Base-by-base conservation (phyloP, 2,113 vertebrate species). In the Salvelinus alpinus region DNA sequence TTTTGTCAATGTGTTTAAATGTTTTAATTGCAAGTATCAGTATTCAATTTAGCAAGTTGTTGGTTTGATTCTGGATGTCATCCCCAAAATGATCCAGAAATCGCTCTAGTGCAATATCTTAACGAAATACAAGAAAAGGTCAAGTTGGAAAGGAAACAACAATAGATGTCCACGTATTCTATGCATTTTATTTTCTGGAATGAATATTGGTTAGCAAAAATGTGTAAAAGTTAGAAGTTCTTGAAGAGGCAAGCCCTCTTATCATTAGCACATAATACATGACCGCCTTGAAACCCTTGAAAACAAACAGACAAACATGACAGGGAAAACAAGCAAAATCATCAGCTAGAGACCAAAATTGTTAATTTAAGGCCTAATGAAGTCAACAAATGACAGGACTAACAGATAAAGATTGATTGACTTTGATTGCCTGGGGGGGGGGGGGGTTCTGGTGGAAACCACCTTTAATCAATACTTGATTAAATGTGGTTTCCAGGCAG, bases 171-270 rank as follows among this genome's bases (percentile, higher is more conserved):
- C 65, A 72, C 8, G 20, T 59, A 75, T 75, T 79, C 22, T 54
- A 60, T 4, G n/a, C 76, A 11, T 44, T 88, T 88, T 89, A 85
- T 87, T 89, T 79, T 60, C 64, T 77, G 27, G 18, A 83, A 78
- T 78, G 7, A 83, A 83, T 73, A 77, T 80, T 54, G 81, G 64
- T 80, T 82, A 86, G 75, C 38, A 11, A 87, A 85, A 76, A 1
- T n/a, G 59, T 84, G 76, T 81, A 88, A 88, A 90, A 88, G 57
- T 54, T 75, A 44, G 5, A 24, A 59, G 70, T 65, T 80, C 20
- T 83, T 72, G 70, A 81, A 85, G 84, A 83, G 83, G 77, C 73
- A 65, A 44, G 38, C 38, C 2, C 38, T 78, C 51, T 77, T 75
- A 78, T 62, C n/a, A 79, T 64, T 44, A 44, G 38, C 38, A 44